phyloP scores from a whole-genome alignment of 2,888 invertebrate genomes.

The Drosophila maculinotata region DNA sequence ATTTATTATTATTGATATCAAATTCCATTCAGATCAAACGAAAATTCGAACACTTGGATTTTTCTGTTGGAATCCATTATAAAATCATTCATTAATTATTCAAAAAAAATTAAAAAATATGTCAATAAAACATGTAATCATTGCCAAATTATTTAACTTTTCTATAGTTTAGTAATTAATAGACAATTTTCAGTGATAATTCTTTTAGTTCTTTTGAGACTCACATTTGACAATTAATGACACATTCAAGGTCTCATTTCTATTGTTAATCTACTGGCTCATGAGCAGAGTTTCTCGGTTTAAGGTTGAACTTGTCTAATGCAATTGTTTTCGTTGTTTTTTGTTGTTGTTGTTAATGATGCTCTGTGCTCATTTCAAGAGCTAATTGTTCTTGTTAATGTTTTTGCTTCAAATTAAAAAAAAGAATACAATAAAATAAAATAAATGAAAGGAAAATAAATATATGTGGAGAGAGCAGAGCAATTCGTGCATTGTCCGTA shows the following conservation, averaged over 20 bases:
- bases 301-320: slow-evolving; percentile 44
- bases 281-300: slow-evolving; percentile 10
- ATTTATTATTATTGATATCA: too few species aligned
- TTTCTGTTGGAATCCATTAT: too few species aligned
- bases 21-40: too few species aligned
- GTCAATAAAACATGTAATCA: too few species aligned
- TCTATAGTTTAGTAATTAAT: not conserved
- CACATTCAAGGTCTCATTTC: slow-evolving; percentile 21
- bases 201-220: slow-evolving; percentile 4
- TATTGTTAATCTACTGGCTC: slow-evolving; percentile 30
- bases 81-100: too few species aligned
- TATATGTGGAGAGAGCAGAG: slow-evolving; percentile 2
- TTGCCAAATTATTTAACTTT: too few species aligned
- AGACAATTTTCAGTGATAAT: slow-evolving; percentile 6
- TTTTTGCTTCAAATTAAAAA: slow-evolving; percentile 60
- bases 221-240: too few species aligned
- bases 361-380: slow-evolving; percentile 57
- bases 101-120: too few species aligned
- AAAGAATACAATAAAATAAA: slow-evolving; percentile 13
- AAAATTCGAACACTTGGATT: too few species aligned
- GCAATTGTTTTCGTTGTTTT: slow-evolving; percentile 40
- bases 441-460: slow-evolving; percentile 8
- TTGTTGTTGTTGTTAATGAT: slow-evolving; percentile 17
- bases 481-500: slow-evolving; percentile 61
- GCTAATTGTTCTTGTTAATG: slow-evolving; percentile 80